Evolutionary conservation across 2,797 vertebrate species (phyloP).

Genomic region (Antrozous pallidus): DNA sequence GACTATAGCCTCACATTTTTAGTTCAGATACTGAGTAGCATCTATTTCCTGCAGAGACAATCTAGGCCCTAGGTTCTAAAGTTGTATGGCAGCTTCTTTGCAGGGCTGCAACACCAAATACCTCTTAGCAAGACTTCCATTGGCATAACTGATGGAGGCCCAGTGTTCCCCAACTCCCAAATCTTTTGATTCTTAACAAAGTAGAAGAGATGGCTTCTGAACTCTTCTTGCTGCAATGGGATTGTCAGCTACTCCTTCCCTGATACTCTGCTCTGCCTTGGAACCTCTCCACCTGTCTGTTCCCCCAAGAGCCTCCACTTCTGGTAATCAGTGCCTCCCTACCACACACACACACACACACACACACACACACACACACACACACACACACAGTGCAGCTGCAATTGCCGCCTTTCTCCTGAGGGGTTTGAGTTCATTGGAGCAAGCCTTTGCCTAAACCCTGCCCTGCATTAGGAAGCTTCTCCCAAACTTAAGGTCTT

Average conservation of each 20-base stretch:
- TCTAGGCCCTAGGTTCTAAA: slow-evolving; percentile 9
- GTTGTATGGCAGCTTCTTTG: neutral
- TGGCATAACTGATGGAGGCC: neutral
- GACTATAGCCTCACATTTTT: neutral
- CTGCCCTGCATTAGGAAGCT: neutral
- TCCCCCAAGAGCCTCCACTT: neutral
- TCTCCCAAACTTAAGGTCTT: neutral
- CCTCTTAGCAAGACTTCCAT: neutral
- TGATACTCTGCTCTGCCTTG: neutral
- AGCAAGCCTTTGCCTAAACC: neutral
- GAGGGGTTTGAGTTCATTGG: neutral
- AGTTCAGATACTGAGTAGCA: neutral
- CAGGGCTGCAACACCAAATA: neutral
- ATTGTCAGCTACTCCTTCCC: neutral
- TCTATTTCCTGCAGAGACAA: neutral
- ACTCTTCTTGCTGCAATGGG: neutral
- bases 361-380: neutral
- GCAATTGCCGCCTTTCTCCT: neutral
- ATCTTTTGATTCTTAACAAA: neutral
- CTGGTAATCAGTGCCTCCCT: neutral
- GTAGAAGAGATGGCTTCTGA: neutral
- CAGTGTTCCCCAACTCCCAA: neutral
- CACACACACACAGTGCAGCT: neutral
- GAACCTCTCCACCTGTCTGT: neutral
- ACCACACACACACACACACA: no score